Evolutionary conservation across 2,113 vertebrate species (phyloP), one percentile per base, ranked within the genome.

Genomic region (Chaetops frenatus): DNA sequence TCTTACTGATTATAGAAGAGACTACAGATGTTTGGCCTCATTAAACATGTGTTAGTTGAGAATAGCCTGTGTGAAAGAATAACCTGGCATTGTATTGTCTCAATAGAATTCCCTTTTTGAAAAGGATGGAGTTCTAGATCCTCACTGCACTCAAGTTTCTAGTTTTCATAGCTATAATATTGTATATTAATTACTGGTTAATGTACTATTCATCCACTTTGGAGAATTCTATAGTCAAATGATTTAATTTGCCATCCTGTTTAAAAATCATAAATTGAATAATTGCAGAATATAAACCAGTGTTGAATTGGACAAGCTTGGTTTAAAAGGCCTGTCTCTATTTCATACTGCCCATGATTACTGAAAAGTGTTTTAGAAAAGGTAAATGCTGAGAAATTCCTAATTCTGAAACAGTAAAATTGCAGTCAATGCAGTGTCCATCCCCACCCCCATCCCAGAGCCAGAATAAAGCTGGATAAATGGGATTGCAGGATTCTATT

Each of bases 151-250:
- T 90, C 47, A 73, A 29, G 64, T 47, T 95, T 89, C 83, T 61
- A 54, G 35, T 77, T 93, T 83, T 61, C 66, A 90, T 50, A 45
- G 78, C 64, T 92, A 70, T 42, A 76, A 83, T 65, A 94, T 78
- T 62, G 47, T 65, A 7, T 66, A 53, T 71, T 4, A 62, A 51
- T 95, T 92, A 58, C 54, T 81, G 86, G 88, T 87, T 79, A 93
- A 92, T 80, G 42, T 93, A 29, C 12, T 79, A 8, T 79, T 92
- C 88, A 93, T 47, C 80, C 76, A 81, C 17, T 94, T n/a, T 88
- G 73, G 74, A 92, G 78, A 96, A 78, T 81, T 89, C 73, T 87
- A 35, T 90, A 88, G 82, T 77, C 12, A 23, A 95, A 88, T 73
- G 8, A 84, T 87, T 67, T 81, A 87, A 91, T 92, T 97, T 85